Evolutionary conservation across 2,888 invertebrate genomes (phyloP).

Genomic region (Tipula lateralis): DNA sequence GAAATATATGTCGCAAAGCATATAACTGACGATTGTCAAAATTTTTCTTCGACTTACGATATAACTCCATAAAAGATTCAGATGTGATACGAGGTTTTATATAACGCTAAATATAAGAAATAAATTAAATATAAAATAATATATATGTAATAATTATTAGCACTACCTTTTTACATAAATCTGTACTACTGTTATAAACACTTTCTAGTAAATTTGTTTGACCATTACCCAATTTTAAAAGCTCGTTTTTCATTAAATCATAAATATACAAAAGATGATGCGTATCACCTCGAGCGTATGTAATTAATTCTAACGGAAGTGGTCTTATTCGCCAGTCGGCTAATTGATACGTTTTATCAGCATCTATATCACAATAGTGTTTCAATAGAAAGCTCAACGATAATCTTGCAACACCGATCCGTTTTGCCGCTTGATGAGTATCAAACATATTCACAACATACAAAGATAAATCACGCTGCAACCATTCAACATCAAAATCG

Average conservation of each 20-base stretch:
- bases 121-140: constrained; percentile 32
- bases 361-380: constrained; percentile 69
- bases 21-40: constrained; percentile 82
- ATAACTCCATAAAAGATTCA: constrained; percentile 69
- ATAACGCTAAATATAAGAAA: constrained; percentile 59
- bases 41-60: constrained; percentile 67
- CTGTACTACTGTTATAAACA: constrained; percentile 69
- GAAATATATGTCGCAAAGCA: constrained; percentile 74
- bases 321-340: constrained; percentile 96
- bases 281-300: constrained; percentile 90
- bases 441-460: constrained; percentile 98
- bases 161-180: constrained; percentile 63
- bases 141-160: background rate
- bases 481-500: constrained; percentile 81
- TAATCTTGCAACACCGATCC: constrained; percentile 62
- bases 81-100: constrained; percentile 67
- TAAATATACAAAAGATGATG: constrained; percentile 91
- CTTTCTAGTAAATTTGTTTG: constrained; percentile 60
- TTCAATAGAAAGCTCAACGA: constrained; percentile 75
- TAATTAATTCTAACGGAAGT: constrained; percentile 69
- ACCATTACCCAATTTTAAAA: constrained; percentile 62
- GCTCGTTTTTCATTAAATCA: constrained; percentile 68
- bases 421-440: constrained; percentile 81
- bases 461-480: constrained; percentile 90
- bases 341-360: constrained; percentile 87